phyloP scores from a whole-genome alignment of 2,888 invertebrate genomes.

The Gastrophysa polygoni region DNA sequence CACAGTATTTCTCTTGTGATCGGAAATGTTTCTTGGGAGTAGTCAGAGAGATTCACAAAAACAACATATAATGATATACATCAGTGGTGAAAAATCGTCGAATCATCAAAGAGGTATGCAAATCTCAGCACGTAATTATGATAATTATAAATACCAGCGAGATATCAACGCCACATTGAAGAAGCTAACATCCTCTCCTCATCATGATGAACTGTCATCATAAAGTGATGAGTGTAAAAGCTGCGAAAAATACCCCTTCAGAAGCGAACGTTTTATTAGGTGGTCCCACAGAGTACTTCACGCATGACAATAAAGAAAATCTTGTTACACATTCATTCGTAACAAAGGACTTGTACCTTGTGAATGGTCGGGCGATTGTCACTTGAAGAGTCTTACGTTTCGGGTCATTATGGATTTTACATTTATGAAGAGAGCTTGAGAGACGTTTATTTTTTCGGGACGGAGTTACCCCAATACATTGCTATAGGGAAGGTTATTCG shows the following conservation, averaged over 20 bases:
- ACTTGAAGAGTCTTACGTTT: slow-evolving; percentile 12
- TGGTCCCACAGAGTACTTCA: slow-evolving; percentile 10
- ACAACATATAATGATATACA: no score
- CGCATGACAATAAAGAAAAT: slow-evolving; percentile 12
- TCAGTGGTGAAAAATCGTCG: no score
- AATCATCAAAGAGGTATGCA: no score
- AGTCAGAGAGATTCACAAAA: no score
- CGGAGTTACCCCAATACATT: neutral
- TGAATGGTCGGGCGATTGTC: slow-evolving; percentile 16
- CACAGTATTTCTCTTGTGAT: no score
- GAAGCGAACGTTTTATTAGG: slow-evolving; percentile 3
- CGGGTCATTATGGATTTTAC: slow-evolving; percentile 12
- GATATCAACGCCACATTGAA: neutral
- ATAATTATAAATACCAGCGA: neutral
- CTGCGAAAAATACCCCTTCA: slow-evolving; percentile 5
- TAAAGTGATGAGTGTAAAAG: slow-evolving; percentile 6
- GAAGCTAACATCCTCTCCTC: neutral
- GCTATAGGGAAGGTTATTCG: neutral
- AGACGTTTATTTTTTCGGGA: neutral
- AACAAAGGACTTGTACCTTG: slow-evolving; percentile 15
- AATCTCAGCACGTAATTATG: no score
- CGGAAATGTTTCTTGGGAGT: no score
- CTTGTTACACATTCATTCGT: slow-evolving; percentile 16
- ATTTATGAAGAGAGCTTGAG: slow-evolving; percentile 12
- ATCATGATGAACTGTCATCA: slow-evolving; percentile 9